phyloP scores from a whole-genome alignment of 2,113 vertebrate species.

The Hydropotes inermis region DNA sequence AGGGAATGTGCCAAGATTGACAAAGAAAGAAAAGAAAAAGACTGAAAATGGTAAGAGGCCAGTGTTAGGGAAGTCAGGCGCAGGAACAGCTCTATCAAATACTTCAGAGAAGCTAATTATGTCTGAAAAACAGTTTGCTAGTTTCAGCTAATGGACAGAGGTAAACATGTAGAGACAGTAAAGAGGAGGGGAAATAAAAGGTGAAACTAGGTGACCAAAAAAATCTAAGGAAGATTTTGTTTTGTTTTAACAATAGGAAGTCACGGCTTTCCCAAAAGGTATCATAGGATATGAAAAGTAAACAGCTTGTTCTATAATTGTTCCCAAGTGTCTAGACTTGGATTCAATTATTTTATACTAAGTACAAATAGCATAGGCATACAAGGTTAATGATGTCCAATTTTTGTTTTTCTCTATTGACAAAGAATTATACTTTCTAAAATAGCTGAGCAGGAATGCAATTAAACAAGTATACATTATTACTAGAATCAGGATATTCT shows the following conservation, averaged over 20 bases:
- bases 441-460: constrained; percentile 28
- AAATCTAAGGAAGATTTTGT: not conserved
- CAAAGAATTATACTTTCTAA: constrained; percentile 53
- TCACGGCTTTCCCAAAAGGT: constrained; percentile 6
- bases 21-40: not conserved
- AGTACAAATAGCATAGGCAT: constrained; percentile 36
- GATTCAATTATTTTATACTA: constrained; percentile 45
- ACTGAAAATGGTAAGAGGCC: not conserved
- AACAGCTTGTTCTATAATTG: constrained; percentile 50
- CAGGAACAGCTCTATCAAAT: not conserved
- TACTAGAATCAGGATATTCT: constrained; percentile 27
- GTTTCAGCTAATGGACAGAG: not conserved
- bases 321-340: constrained; percentile 32
- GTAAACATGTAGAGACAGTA: not conserved
- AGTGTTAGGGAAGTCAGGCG: not conserved
- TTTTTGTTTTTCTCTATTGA: constrained; percentile 33
- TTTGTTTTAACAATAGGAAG: constrained; percentile 5
- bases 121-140: not conserved
- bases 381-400: constrained; percentile 58
- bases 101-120: not conserved
- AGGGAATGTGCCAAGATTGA: not conserved
- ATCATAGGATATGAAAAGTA: not conserved
- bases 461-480: constrained; percentile 44
- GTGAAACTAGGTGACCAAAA: not conserved
- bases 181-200: not conserved